phyloP scores from a whole-genome alignment of 2,113 vertebrate genomes.

The Hyla sarda region DNA sequence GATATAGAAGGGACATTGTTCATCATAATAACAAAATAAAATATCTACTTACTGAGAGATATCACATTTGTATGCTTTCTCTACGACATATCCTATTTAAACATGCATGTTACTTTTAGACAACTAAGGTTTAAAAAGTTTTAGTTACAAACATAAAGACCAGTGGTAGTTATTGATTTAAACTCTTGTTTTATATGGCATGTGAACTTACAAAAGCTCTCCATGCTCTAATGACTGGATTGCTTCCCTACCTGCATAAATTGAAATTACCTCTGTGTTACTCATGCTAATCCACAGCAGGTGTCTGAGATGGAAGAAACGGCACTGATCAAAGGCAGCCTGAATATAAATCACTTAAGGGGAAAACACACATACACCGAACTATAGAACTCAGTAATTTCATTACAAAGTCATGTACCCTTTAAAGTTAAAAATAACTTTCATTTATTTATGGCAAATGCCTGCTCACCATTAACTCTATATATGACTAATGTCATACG shows the following conservation, averaged over 20 bases:
- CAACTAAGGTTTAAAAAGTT: background rate
- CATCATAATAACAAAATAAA: too few species aligned
- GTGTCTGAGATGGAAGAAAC: slow-evolving; percentile 38
- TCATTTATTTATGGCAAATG: background rate
- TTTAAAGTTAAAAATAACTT: background rate
- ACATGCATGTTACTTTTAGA: background rate
- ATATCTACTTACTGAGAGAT: too few species aligned
- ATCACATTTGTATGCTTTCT: background rate
- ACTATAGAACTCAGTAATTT: background rate
- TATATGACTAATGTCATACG: too few species aligned
- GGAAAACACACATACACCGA: background rate
- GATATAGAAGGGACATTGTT: too few species aligned
- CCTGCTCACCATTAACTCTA: background rate
- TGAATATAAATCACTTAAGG: slow-evolving; percentile 49
- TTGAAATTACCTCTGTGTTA: slow-evolving; percentile 54
- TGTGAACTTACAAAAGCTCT: slow-evolving; percentile 51
- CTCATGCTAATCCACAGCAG: slow-evolving; percentile 52
- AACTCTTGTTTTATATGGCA: slow-evolving; percentile 23
- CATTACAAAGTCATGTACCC: background rate
- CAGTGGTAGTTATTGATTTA: slow-evolving; percentile 24
- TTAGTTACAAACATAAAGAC: background rate
- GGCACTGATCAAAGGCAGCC: slow-evolving; percentile 40
- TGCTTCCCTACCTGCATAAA: slow-evolving; percentile 53
- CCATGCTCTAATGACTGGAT: slow-evolving; percentile 37
- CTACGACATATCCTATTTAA: background rate